Evolutionary conservation across 2,113 vertebrate species (phyloP).

Genomic region (Bubalus kerabau): DNA sequence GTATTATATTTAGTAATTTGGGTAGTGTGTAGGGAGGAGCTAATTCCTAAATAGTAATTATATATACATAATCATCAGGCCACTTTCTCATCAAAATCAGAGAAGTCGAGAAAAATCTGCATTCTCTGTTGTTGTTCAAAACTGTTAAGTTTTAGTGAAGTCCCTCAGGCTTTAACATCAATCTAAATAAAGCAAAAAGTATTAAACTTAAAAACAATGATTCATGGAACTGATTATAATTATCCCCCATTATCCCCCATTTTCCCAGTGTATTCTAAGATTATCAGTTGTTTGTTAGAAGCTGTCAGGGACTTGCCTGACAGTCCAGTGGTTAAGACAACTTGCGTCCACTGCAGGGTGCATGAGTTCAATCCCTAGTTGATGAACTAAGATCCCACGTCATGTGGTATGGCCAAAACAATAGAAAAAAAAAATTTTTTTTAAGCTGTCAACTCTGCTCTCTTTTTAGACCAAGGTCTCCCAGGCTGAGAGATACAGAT

Average conservation of each 20-base stretch:
- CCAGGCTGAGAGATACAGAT: not conserved
- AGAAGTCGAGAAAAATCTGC: not conserved
- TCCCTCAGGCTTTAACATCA: slow-evolving; percentile 27
- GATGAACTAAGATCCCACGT: not conserved
- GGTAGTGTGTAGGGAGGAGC: not conserved
- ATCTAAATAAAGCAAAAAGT: slow-evolving; percentile 47
- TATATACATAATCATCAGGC: not conserved
- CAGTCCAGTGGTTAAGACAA: not conserved
- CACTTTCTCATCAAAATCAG: slow-evolving; percentile 44
- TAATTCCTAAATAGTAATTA: slow-evolving; percentile 31
- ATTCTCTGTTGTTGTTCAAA: slow-evolving; percentile 15
- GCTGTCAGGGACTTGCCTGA: not conserved
- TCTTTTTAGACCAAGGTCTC: not conserved
- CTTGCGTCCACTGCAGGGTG: not conserved
- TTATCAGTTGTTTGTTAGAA: not conserved
- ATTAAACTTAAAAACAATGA: slow-evolving; percentile 15
- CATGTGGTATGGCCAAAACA: not conserved
- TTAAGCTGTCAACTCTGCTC: not conserved
- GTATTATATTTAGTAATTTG: not conserved
- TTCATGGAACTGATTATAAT: not conserved
- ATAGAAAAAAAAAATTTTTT: not conserved
- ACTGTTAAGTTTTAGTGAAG: slow-evolving; percentile 43
- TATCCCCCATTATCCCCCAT: not conserved
- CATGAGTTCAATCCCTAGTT: not conserved
- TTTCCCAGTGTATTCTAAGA: not conserved